These are phyloP conservation scores for Pherbina coryleti DNA, from an alignment of 2,888 invertebrate genomes.

Conservation along the genomic window DNA sequence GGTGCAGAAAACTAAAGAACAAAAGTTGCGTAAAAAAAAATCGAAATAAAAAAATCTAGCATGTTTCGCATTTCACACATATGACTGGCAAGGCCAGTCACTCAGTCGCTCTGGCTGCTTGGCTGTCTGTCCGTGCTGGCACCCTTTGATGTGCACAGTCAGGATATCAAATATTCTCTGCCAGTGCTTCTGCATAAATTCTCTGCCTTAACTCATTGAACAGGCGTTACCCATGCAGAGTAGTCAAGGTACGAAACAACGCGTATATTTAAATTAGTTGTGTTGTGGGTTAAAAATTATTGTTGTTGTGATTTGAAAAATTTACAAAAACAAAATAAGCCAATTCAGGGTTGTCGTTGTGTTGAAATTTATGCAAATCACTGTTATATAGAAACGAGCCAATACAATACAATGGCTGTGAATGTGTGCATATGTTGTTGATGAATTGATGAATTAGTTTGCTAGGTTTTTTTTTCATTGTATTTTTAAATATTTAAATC, in stretches of 20 bases:
- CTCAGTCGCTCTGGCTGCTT: too few relatives aligned
- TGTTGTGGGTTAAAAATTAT: slow-evolving; percentile 12
- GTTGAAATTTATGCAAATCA: slow-evolving; percentile 9
- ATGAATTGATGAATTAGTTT: slow-evolving; percentile 7
- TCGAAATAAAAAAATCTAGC: neutral
- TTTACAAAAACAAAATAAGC: neutral
- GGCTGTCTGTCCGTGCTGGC: neutral
- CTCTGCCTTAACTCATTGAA: neutral
- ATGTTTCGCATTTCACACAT: slow-evolving; percentile 18
- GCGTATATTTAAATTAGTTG: neutral
- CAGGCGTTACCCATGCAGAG: too few relatives aligned
- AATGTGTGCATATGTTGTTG: neutral
- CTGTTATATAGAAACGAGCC: neutral
- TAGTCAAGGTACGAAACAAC: neutral
- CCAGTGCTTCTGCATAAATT: slow-evolving; percentile 18
- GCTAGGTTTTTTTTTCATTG: neutral
- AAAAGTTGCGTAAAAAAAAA: neutral
- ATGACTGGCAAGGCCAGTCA: neutral
- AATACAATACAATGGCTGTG: neutral
- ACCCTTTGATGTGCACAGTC: slow-evolving; percentile 3
- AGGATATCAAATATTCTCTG: neutral
- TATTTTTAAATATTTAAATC: too few relatives aligned
- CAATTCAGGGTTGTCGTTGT: neutral
- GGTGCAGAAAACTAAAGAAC: neutral
- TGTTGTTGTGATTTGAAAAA: neutral